phyloP scores from a whole-genome alignment of 1,140 invertebrate genomes.

The Cydia splendana region DNA sequence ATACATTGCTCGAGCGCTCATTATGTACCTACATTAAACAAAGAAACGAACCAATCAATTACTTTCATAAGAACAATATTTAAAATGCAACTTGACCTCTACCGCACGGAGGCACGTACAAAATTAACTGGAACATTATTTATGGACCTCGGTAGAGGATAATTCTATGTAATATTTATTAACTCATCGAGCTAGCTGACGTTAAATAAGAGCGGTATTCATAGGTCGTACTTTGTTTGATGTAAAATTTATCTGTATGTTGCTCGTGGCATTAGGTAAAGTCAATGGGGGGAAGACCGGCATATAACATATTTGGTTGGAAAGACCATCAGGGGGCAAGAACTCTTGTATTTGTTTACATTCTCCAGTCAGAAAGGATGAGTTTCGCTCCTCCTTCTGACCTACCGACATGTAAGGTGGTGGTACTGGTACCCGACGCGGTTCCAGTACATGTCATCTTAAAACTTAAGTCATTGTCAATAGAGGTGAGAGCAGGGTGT shows the following conservation, averaged over 20 bases:
- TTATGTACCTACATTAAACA: constrained; percentile 59
- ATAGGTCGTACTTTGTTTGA: constrained; percentile 39
- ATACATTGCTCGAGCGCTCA: constrained; percentile 51
- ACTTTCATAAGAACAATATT: constrained; percentile 63
- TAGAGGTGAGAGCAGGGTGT: too few species aligned
- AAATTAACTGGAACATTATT: constrained; percentile 67
- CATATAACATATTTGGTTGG: too few species aligned
- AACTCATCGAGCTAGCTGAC: constrained; percentile 50
- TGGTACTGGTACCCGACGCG: too few species aligned
- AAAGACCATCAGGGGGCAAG: too few species aligned
- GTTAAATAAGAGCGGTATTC: constrained; percentile 48
- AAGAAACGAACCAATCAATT: constrained; percentile 65
- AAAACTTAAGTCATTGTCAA: too few species aligned
- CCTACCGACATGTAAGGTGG: too few species aligned
- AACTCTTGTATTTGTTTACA: too few species aligned
- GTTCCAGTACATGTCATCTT: too few species aligned
- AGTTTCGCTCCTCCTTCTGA: too few species aligned
- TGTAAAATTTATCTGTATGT: not conserved
- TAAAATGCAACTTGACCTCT: constrained; percentile 63
- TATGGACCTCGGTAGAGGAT: constrained; percentile 54
- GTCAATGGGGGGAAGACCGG: too few species aligned
- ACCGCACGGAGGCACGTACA: constrained; percentile 52
- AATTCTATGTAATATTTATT: constrained; percentile 58
- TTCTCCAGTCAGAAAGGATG: too few species aligned
- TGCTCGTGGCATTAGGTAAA: too few species aligned